Percentiles rank a stretch among this genome's conserved stretches.
Evolutionary conservation across 2,113 vertebrate species (phyloP).

Genomic region (Carollia perspicillata): DNA sequence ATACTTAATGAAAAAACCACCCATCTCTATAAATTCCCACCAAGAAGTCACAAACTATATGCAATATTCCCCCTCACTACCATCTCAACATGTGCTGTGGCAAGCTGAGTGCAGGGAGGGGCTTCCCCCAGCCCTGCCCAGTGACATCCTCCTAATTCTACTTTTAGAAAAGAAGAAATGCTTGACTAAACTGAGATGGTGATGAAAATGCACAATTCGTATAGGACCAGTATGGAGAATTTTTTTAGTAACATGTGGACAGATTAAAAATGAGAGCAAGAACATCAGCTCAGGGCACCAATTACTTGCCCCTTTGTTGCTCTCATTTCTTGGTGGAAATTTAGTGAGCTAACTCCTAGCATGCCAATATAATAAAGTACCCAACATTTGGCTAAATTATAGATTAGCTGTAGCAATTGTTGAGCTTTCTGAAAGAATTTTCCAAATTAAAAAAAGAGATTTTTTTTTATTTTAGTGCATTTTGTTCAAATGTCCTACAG

Average conservation of each 20-base stretch:
- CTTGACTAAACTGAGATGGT: neutral
- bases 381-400: conserved; percentile 33
- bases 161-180: neutral
- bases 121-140: neutral
- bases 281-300: conserved; percentile 5
- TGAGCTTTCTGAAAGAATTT: conserved; percentile 64
- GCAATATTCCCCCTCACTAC: neutral
- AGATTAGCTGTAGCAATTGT: conserved; percentile 54
- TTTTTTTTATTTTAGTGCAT: conserved; percentile 29
- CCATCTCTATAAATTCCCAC: neutral
- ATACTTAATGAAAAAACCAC: neutral
- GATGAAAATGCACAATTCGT: neutral
- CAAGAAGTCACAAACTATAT: neutral
- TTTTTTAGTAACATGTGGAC: conserved; percentile 16
- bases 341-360: conserved; percentile 39
- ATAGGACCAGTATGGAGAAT: neutral
- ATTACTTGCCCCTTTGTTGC: conserved; percentile 54
- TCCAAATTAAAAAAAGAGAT: neutral
- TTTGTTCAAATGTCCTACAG: conserved; percentile 56
- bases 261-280: neutral
- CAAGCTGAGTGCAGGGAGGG: neutral
- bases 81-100: neutral
- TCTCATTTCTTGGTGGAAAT: conserved; percentile 52
- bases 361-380: conserved; percentile 46
- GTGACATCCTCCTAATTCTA: neutral